Evolutionary conservation across 2,113 vertebrate species (phyloP).

Genomic region (Pachyramphus minor): DNA sequence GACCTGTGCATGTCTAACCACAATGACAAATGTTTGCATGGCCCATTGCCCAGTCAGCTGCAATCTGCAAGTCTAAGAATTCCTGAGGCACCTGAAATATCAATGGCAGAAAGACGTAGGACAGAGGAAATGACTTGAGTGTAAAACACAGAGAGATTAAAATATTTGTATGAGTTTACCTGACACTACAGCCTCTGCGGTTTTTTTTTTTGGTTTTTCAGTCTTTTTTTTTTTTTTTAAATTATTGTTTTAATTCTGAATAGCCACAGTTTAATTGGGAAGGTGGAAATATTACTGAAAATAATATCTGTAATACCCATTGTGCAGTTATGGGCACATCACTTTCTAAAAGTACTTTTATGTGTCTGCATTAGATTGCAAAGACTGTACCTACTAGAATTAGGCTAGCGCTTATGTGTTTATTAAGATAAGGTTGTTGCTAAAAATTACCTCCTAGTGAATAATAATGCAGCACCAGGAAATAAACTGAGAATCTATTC

Average conservation of each 20-base stretch:
- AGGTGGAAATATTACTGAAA: neutral
- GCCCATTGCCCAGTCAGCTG: rapidly evolving
- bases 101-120: neutral
- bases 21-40: neutral
- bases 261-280: neutral
- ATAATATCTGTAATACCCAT: neutral
- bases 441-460: constrained; percentile 9
- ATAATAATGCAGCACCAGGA: neutral
- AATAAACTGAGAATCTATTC: constrained; percentile 12
- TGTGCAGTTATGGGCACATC: neutral
- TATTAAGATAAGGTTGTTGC: constrained; percentile 34
- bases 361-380: neutral
- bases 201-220: neutral
- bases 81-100: neutral
- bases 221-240: neutral
- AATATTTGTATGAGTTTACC: neutral
- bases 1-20: neutral
- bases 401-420: neutral
- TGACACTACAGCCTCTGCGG: neutral
- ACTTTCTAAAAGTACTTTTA: neutral
- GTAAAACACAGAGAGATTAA: neutral
- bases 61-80: neutral
- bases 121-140: neutral
- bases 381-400: neutral
- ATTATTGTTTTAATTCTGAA: neutral